Conservation (phyloP, 2,797 vertebrate species). For the Potorous gilbertii region DNA sequence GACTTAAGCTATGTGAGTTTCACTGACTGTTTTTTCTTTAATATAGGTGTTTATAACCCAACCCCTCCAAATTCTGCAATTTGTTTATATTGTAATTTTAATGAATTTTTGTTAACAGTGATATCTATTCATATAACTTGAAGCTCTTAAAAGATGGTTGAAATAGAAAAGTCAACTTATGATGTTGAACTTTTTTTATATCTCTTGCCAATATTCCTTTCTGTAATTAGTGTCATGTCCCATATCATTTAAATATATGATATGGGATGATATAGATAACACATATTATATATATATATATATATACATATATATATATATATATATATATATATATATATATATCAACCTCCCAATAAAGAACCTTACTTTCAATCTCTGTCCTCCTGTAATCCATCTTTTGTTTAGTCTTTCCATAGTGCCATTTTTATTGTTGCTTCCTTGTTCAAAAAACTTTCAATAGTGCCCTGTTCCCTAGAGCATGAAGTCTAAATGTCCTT, state of each 20-base stretch:
- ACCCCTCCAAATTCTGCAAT: neutral
- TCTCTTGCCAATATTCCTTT: constrained; percentile 24
- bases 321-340: no score
- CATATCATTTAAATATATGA: neutral
- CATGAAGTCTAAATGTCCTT: neutral
- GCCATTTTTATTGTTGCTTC: neutral
- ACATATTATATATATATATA: no score
- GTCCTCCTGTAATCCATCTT: neutral
- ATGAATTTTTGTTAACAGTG: constrained; percentile 25
- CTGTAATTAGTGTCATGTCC: neutral
- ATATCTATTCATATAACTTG: constrained; percentile 37
- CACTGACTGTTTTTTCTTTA: constrained; percentile 33
- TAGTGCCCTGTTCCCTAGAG: neutral
- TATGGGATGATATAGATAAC: no score
- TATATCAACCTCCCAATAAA: neutral
- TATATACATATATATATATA: no score
- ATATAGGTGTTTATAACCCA: neutral
- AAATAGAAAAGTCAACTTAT: constrained; percentile 20
- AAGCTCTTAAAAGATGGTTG: constrained; percentile 16
- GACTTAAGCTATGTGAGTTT: constrained; percentile 30
- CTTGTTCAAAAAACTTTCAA: neutral
- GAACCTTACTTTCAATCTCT: neutral
- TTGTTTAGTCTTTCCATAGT: neutral
- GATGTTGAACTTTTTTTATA: neutral
- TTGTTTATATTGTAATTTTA: constrained; percentile 40